These are phyloP conservation scores for Benthosema pterotum DNA, from an alignment of 2,797 vertebrate genomes.

Conservation along the genomic window DNA sequence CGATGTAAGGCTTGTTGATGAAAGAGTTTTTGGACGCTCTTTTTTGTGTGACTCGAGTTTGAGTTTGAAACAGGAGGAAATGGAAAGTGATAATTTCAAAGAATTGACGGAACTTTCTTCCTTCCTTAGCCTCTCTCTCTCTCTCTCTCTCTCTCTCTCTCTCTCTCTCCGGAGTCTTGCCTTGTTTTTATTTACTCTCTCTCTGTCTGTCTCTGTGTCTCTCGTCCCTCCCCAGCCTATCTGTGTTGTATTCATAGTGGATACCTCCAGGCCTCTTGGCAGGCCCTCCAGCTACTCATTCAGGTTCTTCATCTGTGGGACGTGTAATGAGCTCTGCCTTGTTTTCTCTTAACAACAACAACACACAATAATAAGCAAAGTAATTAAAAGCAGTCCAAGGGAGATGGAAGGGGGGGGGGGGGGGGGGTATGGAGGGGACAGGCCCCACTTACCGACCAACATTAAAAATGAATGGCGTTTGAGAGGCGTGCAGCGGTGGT, in stretches of 20 bases:
- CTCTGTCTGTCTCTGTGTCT: slow-evolving; percentile 40
- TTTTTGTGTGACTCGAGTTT: slow-evolving; percentile 40
- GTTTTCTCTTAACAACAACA: slow-evolving; percentile 78
- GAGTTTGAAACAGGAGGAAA: slow-evolving; percentile 46
- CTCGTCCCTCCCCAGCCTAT: slow-evolving; percentile 48
- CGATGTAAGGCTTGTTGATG: no score
- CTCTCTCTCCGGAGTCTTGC: not conserved
- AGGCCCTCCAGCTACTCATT: slow-evolving; percentile 73
- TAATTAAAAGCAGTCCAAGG: slow-evolving; percentile 80
- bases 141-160: slow-evolving; percentile 23
- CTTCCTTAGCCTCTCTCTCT: slow-evolving; percentile 10
- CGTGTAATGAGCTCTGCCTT: slow-evolving; percentile 82
- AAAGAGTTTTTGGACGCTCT: slow-evolving; percentile 25
- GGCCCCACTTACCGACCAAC: slow-evolving; percentile 61
- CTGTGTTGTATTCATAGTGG: slow-evolving; percentile 67
- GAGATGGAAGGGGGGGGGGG: slow-evolving; percentile 27
- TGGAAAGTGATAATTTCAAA: slow-evolving; percentile 64
- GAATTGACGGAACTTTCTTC: slow-evolving; percentile 50
- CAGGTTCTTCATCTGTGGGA: slow-evolving; percentile 75
- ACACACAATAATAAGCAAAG: slow-evolving; percentile 78
- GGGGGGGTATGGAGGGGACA: slow-evolving; percentile 12
- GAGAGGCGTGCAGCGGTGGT: slow-evolving; percentile 46
- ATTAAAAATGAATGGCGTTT: slow-evolving; percentile 67
- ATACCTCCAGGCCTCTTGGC: slow-evolving; percentile 67
- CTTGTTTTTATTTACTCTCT: no score